These are phyloP conservation scores for Aptenodytes patagonicus DNA, from an alignment of 2,113 vertebrate genomes.

Conservation along the genomic window DNA sequence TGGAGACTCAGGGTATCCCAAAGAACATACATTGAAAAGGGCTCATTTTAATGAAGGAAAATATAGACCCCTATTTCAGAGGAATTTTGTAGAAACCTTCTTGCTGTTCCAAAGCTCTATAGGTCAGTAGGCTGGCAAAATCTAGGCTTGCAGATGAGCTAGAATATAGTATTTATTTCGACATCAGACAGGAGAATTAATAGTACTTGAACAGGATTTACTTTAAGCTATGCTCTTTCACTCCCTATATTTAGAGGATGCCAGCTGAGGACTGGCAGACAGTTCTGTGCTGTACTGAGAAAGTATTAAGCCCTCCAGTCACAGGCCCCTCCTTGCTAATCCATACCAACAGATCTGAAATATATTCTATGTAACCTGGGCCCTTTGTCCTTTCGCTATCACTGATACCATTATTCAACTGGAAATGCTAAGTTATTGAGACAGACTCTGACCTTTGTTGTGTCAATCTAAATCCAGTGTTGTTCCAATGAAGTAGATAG, in stretches of 20 bases:
- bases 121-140: background rate
- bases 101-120: background rate
- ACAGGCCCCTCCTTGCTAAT: conserved; percentile 19
- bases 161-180: background rate
- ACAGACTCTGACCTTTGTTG: background rate
- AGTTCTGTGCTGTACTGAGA: background rate
- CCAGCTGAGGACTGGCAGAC: background rate
- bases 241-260: background rate
- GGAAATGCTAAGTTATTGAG: conserved; percentile 6
- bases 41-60: background rate
- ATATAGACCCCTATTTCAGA: background rate
- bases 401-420: background rate
- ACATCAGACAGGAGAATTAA: background rate
- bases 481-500: background rate
- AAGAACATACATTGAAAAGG: background rate
- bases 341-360: background rate
- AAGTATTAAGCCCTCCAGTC: background rate
- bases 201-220: background rate
- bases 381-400: background rate
- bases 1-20: background rate
- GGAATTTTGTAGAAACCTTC: background rate
- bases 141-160: background rate
- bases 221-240: background rate
- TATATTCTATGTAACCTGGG: background rate
- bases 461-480: background rate